Evolutionary conservation across 1,140 invertebrate species (phyloP).

Genomic region (Ceratina calcarata): DNA sequence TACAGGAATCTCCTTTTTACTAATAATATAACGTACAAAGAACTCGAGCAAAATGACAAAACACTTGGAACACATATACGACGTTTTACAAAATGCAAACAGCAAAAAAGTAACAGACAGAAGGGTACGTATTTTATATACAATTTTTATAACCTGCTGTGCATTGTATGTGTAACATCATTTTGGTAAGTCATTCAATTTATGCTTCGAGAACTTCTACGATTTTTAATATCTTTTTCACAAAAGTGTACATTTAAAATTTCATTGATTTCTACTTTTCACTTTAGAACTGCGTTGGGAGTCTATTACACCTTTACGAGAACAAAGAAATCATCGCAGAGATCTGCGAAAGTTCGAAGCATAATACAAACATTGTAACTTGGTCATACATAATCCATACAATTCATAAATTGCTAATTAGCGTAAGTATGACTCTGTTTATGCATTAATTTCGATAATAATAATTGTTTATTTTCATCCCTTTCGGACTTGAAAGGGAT

Average conservation of each 20-base stretch:
- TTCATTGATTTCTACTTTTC: not conserved
- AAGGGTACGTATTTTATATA: slow-evolving; percentile 54
- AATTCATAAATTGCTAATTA: slow-evolving; percentile 61
- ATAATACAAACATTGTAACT: slow-evolving; percentile 16
- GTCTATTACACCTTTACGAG: slow-evolving; percentile 57
- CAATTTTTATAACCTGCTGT: not conserved
- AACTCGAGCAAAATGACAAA: slow-evolving; percentile 58
- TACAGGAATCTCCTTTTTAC: not conserved
- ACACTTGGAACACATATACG: slow-evolving; percentile 45
- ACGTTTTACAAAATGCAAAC: slow-evolving; percentile 47
- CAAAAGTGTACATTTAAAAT: not conserved
- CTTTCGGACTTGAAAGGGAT: too few species aligned
- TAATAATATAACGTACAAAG: not conserved
- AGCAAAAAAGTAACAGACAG: slow-evolving; percentile 60
- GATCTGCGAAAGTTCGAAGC: slow-evolving; percentile 55
- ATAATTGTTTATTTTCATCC: too few species aligned
- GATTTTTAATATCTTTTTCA: not conserved
- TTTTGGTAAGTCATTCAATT: not conserved
- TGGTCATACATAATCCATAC: slow-evolving; percentile 61
- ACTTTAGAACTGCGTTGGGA: slow-evolving; percentile 55
- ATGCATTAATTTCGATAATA: too few species aligned
- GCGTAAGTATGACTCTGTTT: slow-evolving; percentile 53
- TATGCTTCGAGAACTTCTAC: too few species aligned
- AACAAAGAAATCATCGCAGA: slow-evolving; percentile 55
- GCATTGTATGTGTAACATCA: not conserved